Conservation (phyloP, 1,140 invertebrate genomes). For the Conus betulinus region DNA sequence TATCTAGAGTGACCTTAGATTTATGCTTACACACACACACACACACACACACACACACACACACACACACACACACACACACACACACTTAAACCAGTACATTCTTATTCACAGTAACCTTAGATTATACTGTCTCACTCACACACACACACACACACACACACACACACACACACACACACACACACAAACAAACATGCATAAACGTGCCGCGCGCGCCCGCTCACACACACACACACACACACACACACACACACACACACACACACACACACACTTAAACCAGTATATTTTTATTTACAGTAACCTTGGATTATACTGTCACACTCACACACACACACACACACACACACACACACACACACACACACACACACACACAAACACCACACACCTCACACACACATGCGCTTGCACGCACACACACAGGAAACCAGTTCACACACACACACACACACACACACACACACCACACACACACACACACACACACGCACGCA, state of each 20-base stretch:
- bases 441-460: slow-evolving; percentile 30
- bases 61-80: not conserved
- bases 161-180: slow-evolving; percentile 31
- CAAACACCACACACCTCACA: too few species aligned
- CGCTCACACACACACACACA: slow-evolving; percentile 17
- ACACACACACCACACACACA: slow-evolving; percentile 19
- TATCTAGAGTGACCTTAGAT: too few species aligned
- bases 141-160: slow-evolving; percentile 2
- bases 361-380: too few species aligned
- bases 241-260: slow-evolving; percentile 19
- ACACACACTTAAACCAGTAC: not conserved
- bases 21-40: too few species aligned
- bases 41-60: slow-evolving; percentile 9
- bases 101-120: not conserved
- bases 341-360: slow-evolving; percentile 25
- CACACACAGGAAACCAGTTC: not conserved
- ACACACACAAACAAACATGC: too few species aligned
- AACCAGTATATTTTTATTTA: not conserved
- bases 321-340: slow-evolving; percentile 2
- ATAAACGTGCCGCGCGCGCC: too few species aligned
- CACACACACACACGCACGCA: slow-evolving; percentile 21
- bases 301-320: not conserved
- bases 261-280: slow-evolving; percentile 27
- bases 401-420: not conserved
- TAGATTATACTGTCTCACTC: not conserved